A percentile compares a stretch with the other conserved stretches of the same genome.
phyloP scores from a whole-genome alignment of 1,140 invertebrate species.

The Pemphigus obesinymphae region DNA sequence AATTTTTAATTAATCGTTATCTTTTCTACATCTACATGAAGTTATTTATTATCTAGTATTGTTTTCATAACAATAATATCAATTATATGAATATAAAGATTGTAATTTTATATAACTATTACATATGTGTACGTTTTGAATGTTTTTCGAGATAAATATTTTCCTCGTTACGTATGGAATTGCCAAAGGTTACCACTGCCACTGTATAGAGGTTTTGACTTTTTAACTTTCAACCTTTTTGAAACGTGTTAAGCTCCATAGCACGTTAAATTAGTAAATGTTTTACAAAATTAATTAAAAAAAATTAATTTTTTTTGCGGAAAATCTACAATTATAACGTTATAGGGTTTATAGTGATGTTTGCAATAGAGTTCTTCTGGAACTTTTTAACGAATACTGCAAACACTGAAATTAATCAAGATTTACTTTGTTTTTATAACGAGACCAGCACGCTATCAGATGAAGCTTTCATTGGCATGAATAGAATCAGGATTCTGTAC shows the following conservation, averaged over 20 bases:
- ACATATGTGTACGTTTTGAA: neutral
- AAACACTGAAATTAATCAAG: neutral
- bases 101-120: neutral
- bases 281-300: too few species aligned
- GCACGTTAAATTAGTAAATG: too few species aligned
- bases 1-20: neutral
- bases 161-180: neutral
- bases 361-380: neutral
- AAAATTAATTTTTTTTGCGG: too few species aligned
- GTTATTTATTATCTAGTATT: neutral
- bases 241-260: too few species aligned
- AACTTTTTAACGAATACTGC: neutral
- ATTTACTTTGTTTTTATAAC: conserved; percentile 3
- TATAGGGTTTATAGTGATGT: neutral
- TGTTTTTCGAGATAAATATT: neutral
- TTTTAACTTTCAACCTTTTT: too few species aligned
- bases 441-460: conserved; percentile 62
- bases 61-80: neutral
- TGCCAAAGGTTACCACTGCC: too few species aligned
- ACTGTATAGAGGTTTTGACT: too few species aligned
- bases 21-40: too few species aligned
- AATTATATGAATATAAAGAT: neutral
- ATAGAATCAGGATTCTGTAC: conserved; percentile 65
- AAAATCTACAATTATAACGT: too few species aligned
- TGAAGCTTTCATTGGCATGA: conserved; percentile 64